These are phyloP conservation scores for Ceyx melanurus DNA, from an alignment of 2,113 vertebrate species.

Conservation along the genomic window DNA sequence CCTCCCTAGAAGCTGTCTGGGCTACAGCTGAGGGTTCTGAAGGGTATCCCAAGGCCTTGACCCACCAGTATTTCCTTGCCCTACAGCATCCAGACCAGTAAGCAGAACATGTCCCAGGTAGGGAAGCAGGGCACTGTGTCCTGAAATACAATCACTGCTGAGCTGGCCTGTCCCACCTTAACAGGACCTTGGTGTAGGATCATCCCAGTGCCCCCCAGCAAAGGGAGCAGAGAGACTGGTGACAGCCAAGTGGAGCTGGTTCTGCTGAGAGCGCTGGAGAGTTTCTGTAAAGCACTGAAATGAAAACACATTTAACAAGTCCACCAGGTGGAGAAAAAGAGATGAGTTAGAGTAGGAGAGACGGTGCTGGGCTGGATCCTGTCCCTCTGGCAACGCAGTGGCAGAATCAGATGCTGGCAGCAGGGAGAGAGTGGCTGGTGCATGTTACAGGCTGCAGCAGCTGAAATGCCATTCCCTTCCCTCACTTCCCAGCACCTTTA, in stretches of 20 bases:
- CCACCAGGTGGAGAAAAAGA: constrained; percentile 50
- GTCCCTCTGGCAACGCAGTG: neutral
- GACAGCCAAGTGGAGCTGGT: neutral
- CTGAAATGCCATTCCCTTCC: neutral
- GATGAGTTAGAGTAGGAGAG: fast-evolving
- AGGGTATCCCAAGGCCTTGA: neutral
- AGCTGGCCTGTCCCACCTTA: neutral
- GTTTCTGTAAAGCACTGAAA: neutral
- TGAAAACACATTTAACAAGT: neutral
- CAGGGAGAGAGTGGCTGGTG: neutral
- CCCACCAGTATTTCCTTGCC: neutral
- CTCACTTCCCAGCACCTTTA: neutral
- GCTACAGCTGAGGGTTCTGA: neutral
- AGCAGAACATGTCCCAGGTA: neutral
- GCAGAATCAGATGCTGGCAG: neutral
- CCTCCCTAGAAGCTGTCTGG: neutral
- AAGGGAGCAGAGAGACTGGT: fast-evolving
- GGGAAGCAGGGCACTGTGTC: neutral
- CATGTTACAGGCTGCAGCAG: neutral
- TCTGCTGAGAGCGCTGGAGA: neutral
- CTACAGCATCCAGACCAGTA: neutral
- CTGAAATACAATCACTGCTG: neutral
- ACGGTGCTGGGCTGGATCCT: fast-evolving
- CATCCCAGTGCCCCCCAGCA: neutral
- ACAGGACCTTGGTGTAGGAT: neutral